Conservation (phyloP, 2,797 vertebrate genomes). For the Phoeniculus purpureus region DNA sequence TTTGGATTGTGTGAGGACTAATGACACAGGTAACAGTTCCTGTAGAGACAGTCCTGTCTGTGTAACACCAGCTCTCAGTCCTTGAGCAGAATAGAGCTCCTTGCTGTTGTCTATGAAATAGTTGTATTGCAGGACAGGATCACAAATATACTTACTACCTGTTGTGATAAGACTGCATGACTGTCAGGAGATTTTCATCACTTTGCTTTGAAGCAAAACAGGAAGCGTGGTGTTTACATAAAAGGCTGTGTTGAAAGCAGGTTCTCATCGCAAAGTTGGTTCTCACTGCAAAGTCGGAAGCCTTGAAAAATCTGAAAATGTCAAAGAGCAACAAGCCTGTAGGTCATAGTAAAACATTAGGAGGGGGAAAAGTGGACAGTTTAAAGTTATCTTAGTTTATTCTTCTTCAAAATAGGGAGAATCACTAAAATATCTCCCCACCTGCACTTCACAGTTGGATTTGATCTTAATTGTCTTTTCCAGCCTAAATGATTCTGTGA, state of each 20-base stretch:
- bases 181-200: slow-evolving; percentile 24
- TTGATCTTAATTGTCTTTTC: too few relatives aligned
- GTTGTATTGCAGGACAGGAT: background rate
- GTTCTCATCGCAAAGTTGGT: background rate
- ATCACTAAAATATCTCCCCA: background rate
- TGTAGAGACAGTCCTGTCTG: background rate
- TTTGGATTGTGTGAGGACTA: background rate
- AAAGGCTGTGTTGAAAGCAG: slow-evolving; percentile 32
- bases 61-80: background rate
- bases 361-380: rapidly evolving
- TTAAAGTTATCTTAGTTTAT: background rate
- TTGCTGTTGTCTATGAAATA: background rate
- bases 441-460: background rate
- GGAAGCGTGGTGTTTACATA: slow-evolving; percentile 50
- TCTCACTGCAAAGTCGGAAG: slow-evolving; percentile 13
- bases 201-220: slow-evolving; percentile 63
- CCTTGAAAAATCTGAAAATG: slow-evolving; percentile 44
- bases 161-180: background rate
- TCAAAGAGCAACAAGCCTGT: background rate
- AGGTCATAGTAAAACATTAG: background rate
- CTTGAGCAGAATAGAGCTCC: background rate
- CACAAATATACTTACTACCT: background rate
- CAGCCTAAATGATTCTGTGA: too few relatives aligned
- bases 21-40: background rate
- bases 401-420: background rate